These are phyloP conservation scores for Falco rusticolus DNA, from an alignment of 2,797 vertebrate genomes.

Conservation along the genomic window DNA sequence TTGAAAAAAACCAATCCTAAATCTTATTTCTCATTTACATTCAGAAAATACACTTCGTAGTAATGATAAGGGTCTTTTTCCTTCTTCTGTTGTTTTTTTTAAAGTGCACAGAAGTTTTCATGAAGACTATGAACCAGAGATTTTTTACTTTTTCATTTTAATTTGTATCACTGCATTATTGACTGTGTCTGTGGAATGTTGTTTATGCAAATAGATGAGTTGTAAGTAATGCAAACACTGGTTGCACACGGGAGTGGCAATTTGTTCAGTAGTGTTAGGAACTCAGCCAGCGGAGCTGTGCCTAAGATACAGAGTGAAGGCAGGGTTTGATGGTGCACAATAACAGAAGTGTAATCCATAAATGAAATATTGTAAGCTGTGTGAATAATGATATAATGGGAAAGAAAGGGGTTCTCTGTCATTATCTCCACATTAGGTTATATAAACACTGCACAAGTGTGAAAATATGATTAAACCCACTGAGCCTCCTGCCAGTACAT, in stretches of 20 bases:
- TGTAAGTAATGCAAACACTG: background rate
- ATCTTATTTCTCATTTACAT: background rate
- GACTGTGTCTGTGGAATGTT: background rate
- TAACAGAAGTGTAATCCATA: background rate
- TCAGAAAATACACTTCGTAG: background rate
- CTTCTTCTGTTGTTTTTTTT: background rate
- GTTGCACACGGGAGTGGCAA: rapidly evolving
- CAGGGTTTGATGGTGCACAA: background rate
- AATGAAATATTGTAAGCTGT: background rate
- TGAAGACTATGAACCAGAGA: background rate
- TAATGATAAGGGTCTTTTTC: background rate
- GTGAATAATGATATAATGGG: background rate
- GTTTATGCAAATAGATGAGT: background rate
- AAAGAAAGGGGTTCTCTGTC: background rate
- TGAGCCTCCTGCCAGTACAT: background rate
- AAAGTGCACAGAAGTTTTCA: background rate
- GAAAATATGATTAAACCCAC: constrained; percentile 4
- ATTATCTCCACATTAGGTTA: background rate
- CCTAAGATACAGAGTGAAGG: background rate
- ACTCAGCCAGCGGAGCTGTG: background rate
- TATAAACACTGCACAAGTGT: background rate
- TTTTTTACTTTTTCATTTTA: background rate
- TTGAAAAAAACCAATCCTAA: background rate
- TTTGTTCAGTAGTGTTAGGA: background rate
- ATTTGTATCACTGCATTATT: background rate